Percentiles rank a stretch among this genome's conserved stretches.
These are phyloP conservation scores for Phortica okadai DNA, from an alignment of 2,888 invertebrate species.

Conservation along the genomic window DNA sequence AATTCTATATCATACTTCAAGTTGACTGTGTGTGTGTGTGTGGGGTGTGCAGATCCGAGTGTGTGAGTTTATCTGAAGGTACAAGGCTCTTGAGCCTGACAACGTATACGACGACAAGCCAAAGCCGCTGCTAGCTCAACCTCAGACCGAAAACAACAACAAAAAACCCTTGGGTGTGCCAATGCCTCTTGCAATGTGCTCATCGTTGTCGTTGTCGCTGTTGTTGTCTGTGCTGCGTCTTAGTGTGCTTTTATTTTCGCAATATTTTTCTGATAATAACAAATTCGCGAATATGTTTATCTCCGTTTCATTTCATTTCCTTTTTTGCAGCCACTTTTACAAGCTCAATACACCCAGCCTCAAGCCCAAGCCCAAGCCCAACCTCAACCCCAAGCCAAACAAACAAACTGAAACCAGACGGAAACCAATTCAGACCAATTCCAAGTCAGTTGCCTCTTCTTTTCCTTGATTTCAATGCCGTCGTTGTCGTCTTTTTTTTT, in stretches of 20 bases:
- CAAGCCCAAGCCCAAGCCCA: not conserved
- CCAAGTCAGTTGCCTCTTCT: not conserved
- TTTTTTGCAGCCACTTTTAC: slow-evolving; percentile 41
- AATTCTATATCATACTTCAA: slow-evolving; percentile 41
- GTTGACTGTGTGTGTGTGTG: not conserved
- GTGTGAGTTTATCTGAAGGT: not conserved
- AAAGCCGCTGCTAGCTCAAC: not conserved
- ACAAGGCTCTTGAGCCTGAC: not conserved
- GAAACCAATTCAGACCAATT: not conserved
- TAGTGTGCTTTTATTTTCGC: slow-evolving; percentile 56
- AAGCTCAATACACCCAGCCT: not conserved
- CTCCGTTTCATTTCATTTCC: slow-evolving; percentile 60
- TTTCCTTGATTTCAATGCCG: not conserved
- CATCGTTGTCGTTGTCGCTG: not conserved
- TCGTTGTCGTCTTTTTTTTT: slow-evolving; percentile 39
- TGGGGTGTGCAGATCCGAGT: not conserved
- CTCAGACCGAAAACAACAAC: not conserved
- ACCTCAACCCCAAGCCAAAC: not conserved
- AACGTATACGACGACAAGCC: not conserved
- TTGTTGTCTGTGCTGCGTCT: not conserved
- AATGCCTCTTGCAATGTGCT: not conserved
- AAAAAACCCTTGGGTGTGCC: not conserved
- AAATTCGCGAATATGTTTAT: slow-evolving; percentile 73
- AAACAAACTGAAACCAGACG: not conserved
- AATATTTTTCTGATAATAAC: slow-evolving; percentile 72